Conservation (phyloP, 2,888 invertebrate genomes). For the Isoperla grammatica region DNA sequence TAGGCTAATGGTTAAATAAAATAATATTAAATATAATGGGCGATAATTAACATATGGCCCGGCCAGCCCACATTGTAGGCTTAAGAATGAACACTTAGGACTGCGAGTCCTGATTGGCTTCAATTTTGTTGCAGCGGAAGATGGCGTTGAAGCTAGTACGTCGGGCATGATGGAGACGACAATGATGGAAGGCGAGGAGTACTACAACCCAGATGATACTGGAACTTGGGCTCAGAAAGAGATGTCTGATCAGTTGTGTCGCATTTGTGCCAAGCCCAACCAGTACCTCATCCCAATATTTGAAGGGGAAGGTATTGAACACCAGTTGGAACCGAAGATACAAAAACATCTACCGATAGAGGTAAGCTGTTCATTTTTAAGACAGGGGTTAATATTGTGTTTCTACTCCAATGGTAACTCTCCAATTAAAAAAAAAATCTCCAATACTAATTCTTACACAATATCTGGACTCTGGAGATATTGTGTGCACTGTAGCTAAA, state of each 20-base stretch:
- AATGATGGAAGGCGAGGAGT: constrained; percentile 31
- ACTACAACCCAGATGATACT: constrained; percentile 25
- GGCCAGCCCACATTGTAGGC: background rate
- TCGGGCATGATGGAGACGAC: constrained; percentile 33
- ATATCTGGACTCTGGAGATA: too few species aligned
- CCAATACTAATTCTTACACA: too few species aligned
- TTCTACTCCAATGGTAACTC: too few species aligned
- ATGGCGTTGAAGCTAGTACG: constrained; percentile 30
- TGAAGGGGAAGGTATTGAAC: constrained; percentile 54
- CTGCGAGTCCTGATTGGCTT: too few species aligned
- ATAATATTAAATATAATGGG: too few species aligned
- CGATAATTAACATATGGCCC: too few species aligned
- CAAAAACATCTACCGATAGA: constrained; percentile 58
- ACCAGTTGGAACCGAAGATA: constrained; percentile 56
- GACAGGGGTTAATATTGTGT: too few species aligned
- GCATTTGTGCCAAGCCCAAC: constrained; percentile 51
- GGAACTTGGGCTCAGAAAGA: constrained; percentile 15
- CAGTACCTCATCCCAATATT: constrained; percentile 57
- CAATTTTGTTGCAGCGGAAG: background rate
- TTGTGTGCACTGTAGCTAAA: too few species aligned
- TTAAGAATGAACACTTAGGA: too few species aligned
- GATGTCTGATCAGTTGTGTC: constrained; percentile 42
- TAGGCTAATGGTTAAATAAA: too few species aligned
- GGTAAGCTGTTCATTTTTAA: constrained; percentile 41
- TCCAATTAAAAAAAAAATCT: too few species aligned